phyloP scores from a whole-genome alignment of 2,888 invertebrate genomes.

The Eupeodes luniger region DNA sequence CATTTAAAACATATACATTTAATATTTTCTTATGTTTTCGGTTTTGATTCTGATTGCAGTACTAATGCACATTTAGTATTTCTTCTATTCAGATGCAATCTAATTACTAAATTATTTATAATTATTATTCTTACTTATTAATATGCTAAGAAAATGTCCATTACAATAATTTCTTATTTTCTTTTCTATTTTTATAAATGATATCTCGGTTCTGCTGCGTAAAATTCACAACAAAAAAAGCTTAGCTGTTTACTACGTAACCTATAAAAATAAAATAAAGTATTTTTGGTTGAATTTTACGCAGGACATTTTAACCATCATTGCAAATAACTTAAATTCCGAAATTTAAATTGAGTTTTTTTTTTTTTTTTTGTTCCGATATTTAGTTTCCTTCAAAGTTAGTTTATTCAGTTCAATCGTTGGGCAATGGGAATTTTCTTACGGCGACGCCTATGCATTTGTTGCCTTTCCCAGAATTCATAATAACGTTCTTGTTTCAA shows the following conservation, averaged over 20 bases:
- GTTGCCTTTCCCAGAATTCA: slow-evolving; percentile 84
- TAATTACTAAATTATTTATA: slow-evolving; percentile 5
- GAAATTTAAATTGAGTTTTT: slow-evolving; percentile 4
- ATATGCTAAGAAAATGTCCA: neutral
- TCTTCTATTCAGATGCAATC: slow-evolving; percentile 13
- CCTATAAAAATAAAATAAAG: slow-evolving; percentile 30
- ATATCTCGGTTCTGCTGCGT: slow-evolving; percentile 4
- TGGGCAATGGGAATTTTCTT: slow-evolving; percentile 84
- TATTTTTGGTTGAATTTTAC: slow-evolving; percentile 22
- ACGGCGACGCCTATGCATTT: slow-evolving; percentile 83
- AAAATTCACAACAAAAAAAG: slow-evolving; percentile 16
- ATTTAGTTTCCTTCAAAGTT: neutral
- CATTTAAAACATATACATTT: slow-evolving; percentile 25
- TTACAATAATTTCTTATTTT: no score
- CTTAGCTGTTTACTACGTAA: slow-evolving; percentile 11
- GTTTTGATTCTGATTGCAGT: neutral
- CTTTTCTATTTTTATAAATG: neutral
- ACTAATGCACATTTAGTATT: neutral
- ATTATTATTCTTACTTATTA: neutral
- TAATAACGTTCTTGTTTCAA: slow-evolving; percentile 87
- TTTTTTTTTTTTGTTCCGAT: neutral
- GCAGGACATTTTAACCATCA: neutral
- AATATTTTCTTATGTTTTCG: neutral
- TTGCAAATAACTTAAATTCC: slow-evolving; percentile 1
- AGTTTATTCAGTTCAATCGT: slow-evolving; percentile 81